phyloP scores from a whole-genome alignment of 2,797 vertebrate species.

The Acridotheres tristis region DNA sequence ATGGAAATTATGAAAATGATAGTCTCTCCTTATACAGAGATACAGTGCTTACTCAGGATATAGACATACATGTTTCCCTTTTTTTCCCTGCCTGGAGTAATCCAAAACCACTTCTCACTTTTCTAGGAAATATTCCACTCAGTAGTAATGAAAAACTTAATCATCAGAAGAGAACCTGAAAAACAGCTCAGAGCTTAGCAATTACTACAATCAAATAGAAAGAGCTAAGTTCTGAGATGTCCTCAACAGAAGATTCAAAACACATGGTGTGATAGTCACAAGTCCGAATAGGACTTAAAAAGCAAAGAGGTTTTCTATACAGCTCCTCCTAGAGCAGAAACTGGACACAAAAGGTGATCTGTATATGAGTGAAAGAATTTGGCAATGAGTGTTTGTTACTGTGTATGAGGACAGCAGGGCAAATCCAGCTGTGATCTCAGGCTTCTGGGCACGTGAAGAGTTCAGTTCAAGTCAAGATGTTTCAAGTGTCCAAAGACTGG shows the following conservation, averaged over 20 bases:
- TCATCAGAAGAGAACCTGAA: neutral
- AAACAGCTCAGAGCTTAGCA: neutral
- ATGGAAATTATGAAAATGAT: neutral
- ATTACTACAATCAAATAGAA: neutral
- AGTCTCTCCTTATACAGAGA: neutral
- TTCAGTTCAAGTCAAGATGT: neutral
- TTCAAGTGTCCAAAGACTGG: neutral
- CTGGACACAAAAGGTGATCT: neutral
- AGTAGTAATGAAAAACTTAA: neutral
- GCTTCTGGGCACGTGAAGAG: neutral
- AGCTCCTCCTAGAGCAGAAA: neutral
- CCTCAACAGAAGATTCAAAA: neutral
- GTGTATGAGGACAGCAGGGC: neutral
- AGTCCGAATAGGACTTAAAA: neutral
- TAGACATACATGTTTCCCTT: neutral
- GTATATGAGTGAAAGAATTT: neutral
- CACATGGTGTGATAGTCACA: neutral
- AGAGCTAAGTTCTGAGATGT: neutral
- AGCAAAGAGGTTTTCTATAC: neutral
- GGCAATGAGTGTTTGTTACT: neutral
- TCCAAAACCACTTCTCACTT: neutral
- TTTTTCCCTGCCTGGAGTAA: neutral
- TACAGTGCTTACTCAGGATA: neutral
- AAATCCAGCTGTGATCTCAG: neutral
- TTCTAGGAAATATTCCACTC: neutral